Conservation (phyloP, 1,140 invertebrate genomes). For the Steinernema feltiae region DNA sequence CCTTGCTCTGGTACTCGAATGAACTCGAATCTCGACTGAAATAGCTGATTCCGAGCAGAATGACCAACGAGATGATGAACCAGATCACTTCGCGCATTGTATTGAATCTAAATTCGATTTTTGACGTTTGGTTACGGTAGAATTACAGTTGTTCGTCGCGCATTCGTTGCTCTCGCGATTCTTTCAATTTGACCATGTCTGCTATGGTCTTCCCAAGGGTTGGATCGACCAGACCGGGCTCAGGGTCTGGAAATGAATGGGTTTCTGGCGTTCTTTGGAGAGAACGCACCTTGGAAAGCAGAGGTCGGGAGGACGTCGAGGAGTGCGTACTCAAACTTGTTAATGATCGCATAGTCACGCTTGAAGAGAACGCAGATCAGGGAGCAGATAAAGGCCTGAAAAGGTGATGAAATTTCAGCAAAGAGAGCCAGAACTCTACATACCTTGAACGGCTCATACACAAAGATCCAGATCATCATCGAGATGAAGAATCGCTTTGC, state of each 20-base stretch:
- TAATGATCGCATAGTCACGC: conserved; percentile 18
- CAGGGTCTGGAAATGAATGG: conserved; percentile 21
- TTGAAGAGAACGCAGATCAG: background rate
- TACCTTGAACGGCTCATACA: conserved; percentile 33
- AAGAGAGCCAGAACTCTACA: too few species aligned
- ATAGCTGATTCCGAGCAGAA: conserved; percentile 60
- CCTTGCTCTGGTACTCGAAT: conserved; percentile 56
- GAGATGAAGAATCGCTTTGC: conserved; percentile 21
- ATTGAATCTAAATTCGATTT: conserved; percentile 21
- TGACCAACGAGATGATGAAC: conserved; percentile 59
- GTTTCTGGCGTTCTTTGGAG: too few species aligned
- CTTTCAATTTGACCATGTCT: conserved; percentile 56
- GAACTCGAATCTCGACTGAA: conserved; percentile 56
- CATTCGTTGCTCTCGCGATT: conserved; percentile 54
- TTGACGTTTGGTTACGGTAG: background rate
- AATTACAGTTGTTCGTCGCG: conserved; percentile 61
- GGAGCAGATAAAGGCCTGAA: background rate
- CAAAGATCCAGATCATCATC: conserved; percentile 22
- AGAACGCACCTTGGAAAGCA: conserved; percentile 37
- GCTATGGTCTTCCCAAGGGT: conserved; percentile 32
- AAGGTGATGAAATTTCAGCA: too few species aligned
- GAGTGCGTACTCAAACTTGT: conserved; percentile 27
- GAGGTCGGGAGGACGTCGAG: conserved; percentile 52
- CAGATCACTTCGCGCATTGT: conserved; percentile 26
- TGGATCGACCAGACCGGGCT: conserved; percentile 14